These are phyloP conservation scores for Triplophysa rosa DNA, from an alignment of 2,113 vertebrate species.

Conservation along the genomic window DNA sequence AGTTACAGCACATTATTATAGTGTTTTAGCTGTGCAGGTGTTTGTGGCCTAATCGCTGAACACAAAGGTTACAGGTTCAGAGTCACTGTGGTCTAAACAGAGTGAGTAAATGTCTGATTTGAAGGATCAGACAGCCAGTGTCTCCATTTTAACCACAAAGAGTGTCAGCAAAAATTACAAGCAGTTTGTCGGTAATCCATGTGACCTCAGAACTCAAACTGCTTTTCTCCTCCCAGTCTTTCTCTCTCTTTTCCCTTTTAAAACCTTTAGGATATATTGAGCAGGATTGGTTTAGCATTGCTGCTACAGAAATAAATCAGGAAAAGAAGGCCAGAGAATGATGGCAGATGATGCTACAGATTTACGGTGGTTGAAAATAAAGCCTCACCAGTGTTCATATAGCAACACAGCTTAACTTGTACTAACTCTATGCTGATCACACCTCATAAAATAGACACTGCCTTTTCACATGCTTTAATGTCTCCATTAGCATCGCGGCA, in stretches of 20 bases:
- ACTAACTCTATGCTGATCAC: not conserved
- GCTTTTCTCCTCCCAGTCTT: conserved; percentile 14
- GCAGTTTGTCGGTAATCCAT: conserved; percentile 60
- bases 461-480: not conserved
- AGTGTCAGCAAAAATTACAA: conserved; percentile 58
- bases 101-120: conserved; percentile 11
- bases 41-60: not conserved
- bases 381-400: not conserved
- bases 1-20: no score
- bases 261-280: not conserved
- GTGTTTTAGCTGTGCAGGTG: not conserved
- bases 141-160: conserved; percentile 62
- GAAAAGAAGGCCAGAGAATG: not conserved
- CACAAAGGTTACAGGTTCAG: conserved; percentile 15
- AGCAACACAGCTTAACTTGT: not conserved
- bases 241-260: not conserved
- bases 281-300: not conserved
- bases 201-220: conserved; percentile 57
- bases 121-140: conserved; percentile 50
- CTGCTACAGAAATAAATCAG: not conserved
- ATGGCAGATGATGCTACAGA: not conserved
- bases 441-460: not conserved
- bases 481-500: not conserved
- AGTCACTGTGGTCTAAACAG: conserved; percentile 1
- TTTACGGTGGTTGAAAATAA: not conserved